These are phyloP conservation scores for Eubucco bourcierii DNA, from an alignment of 2,113 vertebrate genomes.

Conservation along the genomic window DNA sequence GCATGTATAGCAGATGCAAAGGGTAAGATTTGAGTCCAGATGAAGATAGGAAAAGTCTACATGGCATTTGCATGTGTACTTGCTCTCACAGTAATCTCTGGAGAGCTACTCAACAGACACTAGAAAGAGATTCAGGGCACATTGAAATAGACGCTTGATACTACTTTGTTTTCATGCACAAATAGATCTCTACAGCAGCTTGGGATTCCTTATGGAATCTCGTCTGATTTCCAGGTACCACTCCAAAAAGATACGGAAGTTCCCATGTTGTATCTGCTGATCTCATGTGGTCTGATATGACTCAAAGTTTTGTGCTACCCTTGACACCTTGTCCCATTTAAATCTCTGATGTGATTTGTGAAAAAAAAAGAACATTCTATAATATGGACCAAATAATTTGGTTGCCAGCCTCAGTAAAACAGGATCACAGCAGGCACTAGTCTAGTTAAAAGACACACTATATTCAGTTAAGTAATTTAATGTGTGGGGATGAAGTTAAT, in stretches of 20 bases:
- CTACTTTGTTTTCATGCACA: background rate
- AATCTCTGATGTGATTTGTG: background rate
- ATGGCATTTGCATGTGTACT: background rate
- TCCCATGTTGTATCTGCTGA: background rate
- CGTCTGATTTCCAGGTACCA: background rate
- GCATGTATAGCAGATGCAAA: background rate
- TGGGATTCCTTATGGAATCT: background rate
- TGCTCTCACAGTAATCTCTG: background rate
- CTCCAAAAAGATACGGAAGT: background rate
- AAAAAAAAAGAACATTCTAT: background rate
- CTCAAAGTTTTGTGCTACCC: background rate
- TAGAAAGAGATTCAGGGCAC: background rate
- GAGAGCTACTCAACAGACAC: background rate
- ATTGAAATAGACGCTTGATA: background rate
- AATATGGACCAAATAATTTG: background rate
- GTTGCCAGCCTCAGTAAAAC: background rate
- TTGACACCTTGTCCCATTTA: background rate
- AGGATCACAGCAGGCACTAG: background rate
- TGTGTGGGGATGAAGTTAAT: background rate
- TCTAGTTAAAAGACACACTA: background rate
- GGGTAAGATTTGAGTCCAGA: background rate
- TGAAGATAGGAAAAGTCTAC: background rate
- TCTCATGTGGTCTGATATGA: background rate
- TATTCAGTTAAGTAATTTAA: background rate
- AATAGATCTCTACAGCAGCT: background rate